Evolutionary conservation across 1,140 invertebrate genomes (phyloP).

Genomic region (Lethrus apterus): DNA sequence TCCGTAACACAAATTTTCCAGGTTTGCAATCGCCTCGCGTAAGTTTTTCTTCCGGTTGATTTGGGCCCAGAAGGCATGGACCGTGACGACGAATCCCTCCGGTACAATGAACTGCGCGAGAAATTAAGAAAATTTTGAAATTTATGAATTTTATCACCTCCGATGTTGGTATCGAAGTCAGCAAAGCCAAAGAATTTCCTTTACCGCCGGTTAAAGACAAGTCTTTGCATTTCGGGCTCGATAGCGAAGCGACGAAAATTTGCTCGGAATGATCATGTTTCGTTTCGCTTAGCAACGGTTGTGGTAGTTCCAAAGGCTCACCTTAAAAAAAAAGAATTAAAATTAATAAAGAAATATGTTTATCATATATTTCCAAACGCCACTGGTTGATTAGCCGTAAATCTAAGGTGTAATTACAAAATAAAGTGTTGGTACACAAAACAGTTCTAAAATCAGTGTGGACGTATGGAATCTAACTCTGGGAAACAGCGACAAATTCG

Average conservation of each 20-base stretch:
- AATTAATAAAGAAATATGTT: neutral
- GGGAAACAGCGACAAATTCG: conserved; percentile 29
- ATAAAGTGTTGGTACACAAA: conserved; percentile 34
- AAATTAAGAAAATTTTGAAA: neutral
- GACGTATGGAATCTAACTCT: conserved; percentile 34
- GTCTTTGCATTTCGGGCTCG: conserved; percentile 41
- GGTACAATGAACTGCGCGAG: conserved; percentile 27
- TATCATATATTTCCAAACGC: neutral
- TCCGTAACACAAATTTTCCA: conserved; percentile 32
- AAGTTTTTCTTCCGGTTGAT: conserved; percentile 27
- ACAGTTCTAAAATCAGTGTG: conserved; percentile 32
- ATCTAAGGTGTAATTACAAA: conserved; percentile 23
- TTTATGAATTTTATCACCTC: conserved; percentile 35
- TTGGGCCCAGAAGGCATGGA: conserved; percentile 25
- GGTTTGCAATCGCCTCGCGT: conserved; percentile 21
- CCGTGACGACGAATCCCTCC: conserved; percentile 30
- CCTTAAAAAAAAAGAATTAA: neutral
- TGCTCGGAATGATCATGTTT: conserved; percentile 6
- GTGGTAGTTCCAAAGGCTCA: neutral
- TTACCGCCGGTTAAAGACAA: conserved; percentile 59
- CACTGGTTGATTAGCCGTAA: conserved; percentile 29
- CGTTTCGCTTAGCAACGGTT: neutral
- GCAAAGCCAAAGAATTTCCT: conserved; percentile 58
- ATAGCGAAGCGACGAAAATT: conserved; percentile 43
- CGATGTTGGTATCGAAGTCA: conserved; percentile 44